phyloP scores from a whole-genome alignment of 2,797 vertebrate species.

The Parauchenoglanis punctatus region DNA sequence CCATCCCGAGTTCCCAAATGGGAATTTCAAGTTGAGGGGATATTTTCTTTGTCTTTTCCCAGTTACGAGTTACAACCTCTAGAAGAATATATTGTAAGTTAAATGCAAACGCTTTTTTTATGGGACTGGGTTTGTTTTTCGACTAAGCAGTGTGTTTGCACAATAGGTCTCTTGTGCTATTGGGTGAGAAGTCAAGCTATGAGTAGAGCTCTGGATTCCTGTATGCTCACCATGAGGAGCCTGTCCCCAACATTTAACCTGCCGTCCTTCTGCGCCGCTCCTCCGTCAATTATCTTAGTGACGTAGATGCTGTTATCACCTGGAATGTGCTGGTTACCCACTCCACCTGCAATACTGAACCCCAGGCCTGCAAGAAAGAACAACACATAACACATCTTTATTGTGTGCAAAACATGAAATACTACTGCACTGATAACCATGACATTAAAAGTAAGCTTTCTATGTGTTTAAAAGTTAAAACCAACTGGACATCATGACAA shows the following conservation, averaged over 20 bases:
- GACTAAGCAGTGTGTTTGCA: neutral
- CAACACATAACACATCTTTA: neutral
- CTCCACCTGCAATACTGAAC: constrained; percentile 95
- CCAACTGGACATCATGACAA: neutral
- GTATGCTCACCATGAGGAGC: constrained; percentile 87
- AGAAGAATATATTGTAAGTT: neutral
- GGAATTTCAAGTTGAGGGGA: neutral
- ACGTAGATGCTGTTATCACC: constrained; percentile 98
- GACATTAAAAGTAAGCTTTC: neutral
- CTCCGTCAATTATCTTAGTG: constrained; percentile 96
- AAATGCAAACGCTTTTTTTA: no score
- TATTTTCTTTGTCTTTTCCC: neutral
- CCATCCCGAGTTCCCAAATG: neutral
- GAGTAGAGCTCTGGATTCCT: neutral
- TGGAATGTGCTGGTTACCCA: constrained; percentile 96
- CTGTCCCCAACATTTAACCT: constrained; percentile 92
- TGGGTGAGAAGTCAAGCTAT: neutral
- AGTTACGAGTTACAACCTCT: neutral
- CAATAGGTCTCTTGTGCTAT: neutral
- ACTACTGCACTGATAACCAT: neutral
- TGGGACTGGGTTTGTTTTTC: neutral
- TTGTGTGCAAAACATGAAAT: neutral
- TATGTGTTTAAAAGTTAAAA: neutral
- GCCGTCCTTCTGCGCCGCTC: constrained; percentile 91
- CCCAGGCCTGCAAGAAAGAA: constrained; percentile 81